phyloP scores from a whole-genome alignment of 2,797 vertebrate species.

The Tarsius wallacei region DNA sequence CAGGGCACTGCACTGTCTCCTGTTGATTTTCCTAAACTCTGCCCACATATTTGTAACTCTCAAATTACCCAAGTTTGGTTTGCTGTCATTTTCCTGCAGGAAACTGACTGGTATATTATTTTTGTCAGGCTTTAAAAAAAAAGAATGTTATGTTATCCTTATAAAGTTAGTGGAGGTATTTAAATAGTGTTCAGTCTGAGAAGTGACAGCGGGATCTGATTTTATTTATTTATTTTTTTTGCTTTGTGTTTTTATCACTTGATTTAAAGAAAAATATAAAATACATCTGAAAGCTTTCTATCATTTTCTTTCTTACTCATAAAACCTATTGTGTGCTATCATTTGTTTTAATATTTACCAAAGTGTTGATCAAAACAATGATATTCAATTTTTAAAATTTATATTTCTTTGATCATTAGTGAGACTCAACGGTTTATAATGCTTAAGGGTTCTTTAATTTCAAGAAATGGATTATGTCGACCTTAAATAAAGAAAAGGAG shows the following conservation, averaged over 20 bases:
- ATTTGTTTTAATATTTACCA: constrained; percentile 24
- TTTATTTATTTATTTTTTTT: not conserved
- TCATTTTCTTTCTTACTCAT: not conserved
- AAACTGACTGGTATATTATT: not conserved
- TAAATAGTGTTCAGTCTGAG: not conserved
- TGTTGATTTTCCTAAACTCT: not conserved
- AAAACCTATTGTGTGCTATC: not conserved
- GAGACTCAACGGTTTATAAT: not conserved
- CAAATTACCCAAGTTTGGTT: not conserved
- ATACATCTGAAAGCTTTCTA: not conserved
- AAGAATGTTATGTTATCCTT: not conserved
- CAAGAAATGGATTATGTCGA: constrained; percentile 12
- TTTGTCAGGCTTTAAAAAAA: not conserved
- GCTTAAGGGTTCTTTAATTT: not conserved
- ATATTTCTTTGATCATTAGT: not conserved
- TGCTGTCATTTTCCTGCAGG: not conserved
- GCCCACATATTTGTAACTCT: not conserved
- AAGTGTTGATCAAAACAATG: not conserved
- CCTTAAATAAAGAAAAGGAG: not conserved
- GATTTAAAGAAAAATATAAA: not conserved
- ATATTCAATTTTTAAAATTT: not conserved
- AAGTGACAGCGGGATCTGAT: not conserved
- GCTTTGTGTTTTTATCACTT: not conserved
- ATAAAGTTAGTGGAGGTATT: not conserved
- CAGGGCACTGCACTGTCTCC: not conserved